phyloP scores from a whole-genome alignment of 2,888 invertebrate species.

The Acanthoscelides obtectus region DNA sequence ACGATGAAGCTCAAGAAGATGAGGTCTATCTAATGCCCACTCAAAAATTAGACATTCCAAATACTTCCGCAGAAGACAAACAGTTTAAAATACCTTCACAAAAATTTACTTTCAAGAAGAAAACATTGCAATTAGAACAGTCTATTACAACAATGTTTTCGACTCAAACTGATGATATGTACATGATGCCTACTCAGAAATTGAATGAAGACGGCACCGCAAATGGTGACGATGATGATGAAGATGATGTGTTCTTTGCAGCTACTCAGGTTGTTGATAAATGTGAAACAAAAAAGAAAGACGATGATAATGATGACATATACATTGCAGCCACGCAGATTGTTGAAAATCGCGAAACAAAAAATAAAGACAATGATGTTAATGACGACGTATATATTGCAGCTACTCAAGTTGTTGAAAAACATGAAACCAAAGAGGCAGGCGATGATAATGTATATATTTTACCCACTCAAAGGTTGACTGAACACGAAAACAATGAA shows the following conservation, averaged over 20 bases:
- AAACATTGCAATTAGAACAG: conserved; percentile 11
- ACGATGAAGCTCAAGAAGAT: conserved; percentile 3
- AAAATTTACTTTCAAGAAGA: conserved; percentile 20
- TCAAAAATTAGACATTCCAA: conserved; percentile 15
- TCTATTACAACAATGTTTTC: conserved; percentile 14
- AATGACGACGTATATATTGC: conserved; percentile 17
- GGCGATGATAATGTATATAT: conserved; percentile 4
- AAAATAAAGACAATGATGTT: conserved; percentile 1
- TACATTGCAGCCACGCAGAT: conserved; percentile 6
- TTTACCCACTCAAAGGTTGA: conserved; percentile 2
- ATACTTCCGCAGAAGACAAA: conserved; percentile 1
- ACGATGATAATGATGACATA: conserved; percentile 15
- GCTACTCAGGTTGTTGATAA: conserved; percentile 13
- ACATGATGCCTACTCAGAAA: conserved; percentile 18
- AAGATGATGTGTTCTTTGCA: conserved; percentile 13
- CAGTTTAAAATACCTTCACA: conserved; percentile 12
- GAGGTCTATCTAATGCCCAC: conserved; percentile 21
- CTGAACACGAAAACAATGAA: background rate
- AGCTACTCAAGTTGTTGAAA: conserved; percentile 11
- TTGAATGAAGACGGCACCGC: background rate
- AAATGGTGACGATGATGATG: background rate
- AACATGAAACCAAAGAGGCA: conserved; percentile 4
- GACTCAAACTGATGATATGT: conserved; percentile 15
- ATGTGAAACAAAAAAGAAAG: background rate
- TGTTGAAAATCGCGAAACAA: background rate